Base-by-base conservation (phyloP, 2,113 vertebrate genomes). In the Mustela nigripes region DNA sequence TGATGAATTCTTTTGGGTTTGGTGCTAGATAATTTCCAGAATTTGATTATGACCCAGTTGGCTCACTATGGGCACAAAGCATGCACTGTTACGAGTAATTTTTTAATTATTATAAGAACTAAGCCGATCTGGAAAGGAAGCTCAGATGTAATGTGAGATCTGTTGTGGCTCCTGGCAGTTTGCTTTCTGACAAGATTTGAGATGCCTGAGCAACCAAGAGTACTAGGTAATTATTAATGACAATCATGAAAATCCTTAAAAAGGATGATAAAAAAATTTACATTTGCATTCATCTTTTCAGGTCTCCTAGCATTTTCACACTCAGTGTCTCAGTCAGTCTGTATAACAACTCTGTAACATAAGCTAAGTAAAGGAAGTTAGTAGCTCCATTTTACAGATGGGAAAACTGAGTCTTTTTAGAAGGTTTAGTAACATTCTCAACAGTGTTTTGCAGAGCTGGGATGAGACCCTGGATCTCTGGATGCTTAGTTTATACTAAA, bases 101-200 rank as follows among this genome's bases (percentile, higher is more conserved):
- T 91, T 93, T 63, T 82, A 65, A 94, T 95, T 53, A 73, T 36
- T 92, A 7, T 67, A 79, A 78, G 95, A 85, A 76, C 8, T 9
- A 82, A 89, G 73, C 4, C 60, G 60, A n/a, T 89, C 92, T 67
- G 58, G 82, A 95, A 88, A 92, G 33, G 69, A 81, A 97, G 45
- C 26, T 81, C 33, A 82, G 79, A 89, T 26, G 42, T 74, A 42
- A 24, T 33, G 14, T 31, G 81, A 69, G 53, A 58, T 74, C 87
- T 93, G 71, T 85, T 71, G 65, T 93, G 78, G 24, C 58, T 84
- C 63, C 31, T 84, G 76, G 24, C 33, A 63, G 24, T 74, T 88
- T 73, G 36, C 28, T 82, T 73, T 48, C n/a, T 8, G 71, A 28
- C 19, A 63, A 84, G 67, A 80, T 58, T 81, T 18, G 50, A 15